These are phyloP conservation scores for Aplysia californica DNA, from an alignment of 1,140 invertebrate species.

Conservation along the genomic window DNA sequence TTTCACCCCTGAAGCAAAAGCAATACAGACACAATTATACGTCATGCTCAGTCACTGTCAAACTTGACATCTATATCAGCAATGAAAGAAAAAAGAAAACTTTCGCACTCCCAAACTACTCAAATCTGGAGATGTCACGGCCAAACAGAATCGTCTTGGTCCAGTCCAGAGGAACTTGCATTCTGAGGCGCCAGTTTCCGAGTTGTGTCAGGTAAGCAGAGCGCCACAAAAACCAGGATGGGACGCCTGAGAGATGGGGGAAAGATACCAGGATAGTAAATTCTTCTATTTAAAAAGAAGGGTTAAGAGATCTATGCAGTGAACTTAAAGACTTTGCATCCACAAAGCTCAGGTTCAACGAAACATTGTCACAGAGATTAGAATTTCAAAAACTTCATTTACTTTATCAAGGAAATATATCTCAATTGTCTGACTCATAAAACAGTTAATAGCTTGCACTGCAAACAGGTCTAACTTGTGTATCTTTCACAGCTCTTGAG, in stretches of 20 bases:
- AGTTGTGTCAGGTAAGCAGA: constrained; percentile 65
- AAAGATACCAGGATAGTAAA: background rate
- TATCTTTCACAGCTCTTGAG: too few relatives aligned
- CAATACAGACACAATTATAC: too few relatives aligned
- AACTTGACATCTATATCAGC: too few relatives aligned
- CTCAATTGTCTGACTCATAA: too few relatives aligned
- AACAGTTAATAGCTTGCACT: too few relatives aligned
- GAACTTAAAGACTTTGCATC: background rate
- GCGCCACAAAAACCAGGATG: constrained; percentile 68
- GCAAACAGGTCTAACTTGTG: too few relatives aligned
- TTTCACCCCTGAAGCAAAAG: too few relatives aligned
- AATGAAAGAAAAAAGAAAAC: background rate
- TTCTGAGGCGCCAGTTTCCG: constrained; percentile 61
- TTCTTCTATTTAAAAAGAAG: background rate
- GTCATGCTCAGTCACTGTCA: too few relatives aligned
- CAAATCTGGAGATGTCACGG: background rate
- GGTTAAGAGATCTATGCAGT: background rate
- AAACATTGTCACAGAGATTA: too few relatives aligned
- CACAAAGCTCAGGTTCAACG: background rate
- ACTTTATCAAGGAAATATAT: too few relatives aligned
- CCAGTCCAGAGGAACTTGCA: constrained; percentile 70
- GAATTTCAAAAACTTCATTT: too few relatives aligned
- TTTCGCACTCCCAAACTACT: background rate
- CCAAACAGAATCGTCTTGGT: constrained; percentile 65
- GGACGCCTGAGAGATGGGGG: constrained; percentile 51